phyloP scores from a whole-genome alignment of 1,140 invertebrate genomes.

The Heliconius congener region DNA sequence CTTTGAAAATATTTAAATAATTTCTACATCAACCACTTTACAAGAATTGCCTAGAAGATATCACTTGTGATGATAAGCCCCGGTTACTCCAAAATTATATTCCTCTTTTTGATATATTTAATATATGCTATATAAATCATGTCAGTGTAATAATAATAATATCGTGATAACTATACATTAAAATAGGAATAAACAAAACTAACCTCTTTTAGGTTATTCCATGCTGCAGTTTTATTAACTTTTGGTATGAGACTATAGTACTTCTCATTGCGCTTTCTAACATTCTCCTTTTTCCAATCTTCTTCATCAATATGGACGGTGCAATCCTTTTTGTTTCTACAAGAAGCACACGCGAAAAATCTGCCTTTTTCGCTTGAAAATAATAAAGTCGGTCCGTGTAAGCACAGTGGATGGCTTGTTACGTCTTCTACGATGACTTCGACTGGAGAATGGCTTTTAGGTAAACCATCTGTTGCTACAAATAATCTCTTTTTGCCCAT shows the following conservation, averaged over 20 bases:
- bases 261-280: conserved; percentile 72
- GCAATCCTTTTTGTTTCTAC: conserved; percentile 90
- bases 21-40: too few species aligned
- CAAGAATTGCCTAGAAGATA: too few species aligned
- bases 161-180: too few species aligned
- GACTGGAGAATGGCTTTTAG: conserved; percentile 51
- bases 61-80: too few species aligned
- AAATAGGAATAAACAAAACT: conserved; percentile 31
- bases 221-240: conserved; percentile 74
- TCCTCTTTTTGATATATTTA: too few species aligned
- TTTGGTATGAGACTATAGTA: conserved; percentile 80
- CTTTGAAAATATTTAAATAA: too few species aligned
- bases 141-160: too few species aligned
- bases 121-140: too few species aligned
- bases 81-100: too few species aligned
- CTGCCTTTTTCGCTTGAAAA: conserved; percentile 83
- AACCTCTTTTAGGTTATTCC: conserved; percentile 80
- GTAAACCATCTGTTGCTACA: conserved; percentile 33
- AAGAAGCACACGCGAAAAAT: conserved; percentile 91
- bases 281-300: conserved; percentile 75
- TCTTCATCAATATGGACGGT: conserved; percentile 84
- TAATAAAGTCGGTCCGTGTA: conserved; percentile 87
- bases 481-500: conserved; percentile 67
- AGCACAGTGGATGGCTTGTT: conserved; percentile 80
- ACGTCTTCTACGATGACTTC: conserved; percentile 74